phyloP scores from a whole-genome alignment of 2,888 invertebrate genomes.

The Ptycholaimellus sp. region DNA sequence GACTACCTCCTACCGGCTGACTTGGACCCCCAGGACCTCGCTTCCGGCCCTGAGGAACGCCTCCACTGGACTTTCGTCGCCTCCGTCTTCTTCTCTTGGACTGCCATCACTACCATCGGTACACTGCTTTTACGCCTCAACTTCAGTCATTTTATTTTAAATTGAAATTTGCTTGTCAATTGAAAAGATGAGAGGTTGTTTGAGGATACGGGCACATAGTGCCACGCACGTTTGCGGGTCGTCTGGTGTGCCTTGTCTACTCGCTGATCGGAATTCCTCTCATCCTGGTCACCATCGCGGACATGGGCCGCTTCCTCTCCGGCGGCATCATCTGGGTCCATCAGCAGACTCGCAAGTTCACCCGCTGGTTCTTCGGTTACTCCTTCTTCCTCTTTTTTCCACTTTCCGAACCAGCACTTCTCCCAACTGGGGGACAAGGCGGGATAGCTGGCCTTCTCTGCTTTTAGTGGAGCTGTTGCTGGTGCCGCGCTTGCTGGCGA shows the following conservation, averaged over 20 bases:
- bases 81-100: conserved; percentile 24
- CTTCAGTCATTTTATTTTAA: background rate
- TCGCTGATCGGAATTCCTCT: conserved; percentile 24
- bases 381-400: no score
- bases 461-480: conserved; percentile 11
- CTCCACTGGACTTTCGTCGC: conserved; percentile 23
- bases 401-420: no score
- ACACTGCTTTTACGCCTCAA: background rate
- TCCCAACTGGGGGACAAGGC: conserved; percentile 3
- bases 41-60: no score
- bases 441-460: conserved; percentile 11
- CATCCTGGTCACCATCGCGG: conserved; percentile 25
- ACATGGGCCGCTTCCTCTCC: conserved; percentile 25
- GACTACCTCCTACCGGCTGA: conserved; percentile 24
- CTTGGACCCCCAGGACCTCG: no score
- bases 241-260: conserved; percentile 21
- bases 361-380: conserved; percentile 10
- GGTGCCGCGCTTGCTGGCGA: no score
- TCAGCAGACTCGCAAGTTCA: conserved; percentile 13
- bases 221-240: conserved; percentile 21
- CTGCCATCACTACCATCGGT: conserved; percentile 26
- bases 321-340: conserved; percentile 21
- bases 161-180: no score
- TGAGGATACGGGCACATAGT: conserved; percentile 24
- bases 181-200: no score